phyloP scores from a whole-genome alignment of 37 sponge, comb jelly and placozoan genomes.

The Petrosia ficiformis region DNA sequence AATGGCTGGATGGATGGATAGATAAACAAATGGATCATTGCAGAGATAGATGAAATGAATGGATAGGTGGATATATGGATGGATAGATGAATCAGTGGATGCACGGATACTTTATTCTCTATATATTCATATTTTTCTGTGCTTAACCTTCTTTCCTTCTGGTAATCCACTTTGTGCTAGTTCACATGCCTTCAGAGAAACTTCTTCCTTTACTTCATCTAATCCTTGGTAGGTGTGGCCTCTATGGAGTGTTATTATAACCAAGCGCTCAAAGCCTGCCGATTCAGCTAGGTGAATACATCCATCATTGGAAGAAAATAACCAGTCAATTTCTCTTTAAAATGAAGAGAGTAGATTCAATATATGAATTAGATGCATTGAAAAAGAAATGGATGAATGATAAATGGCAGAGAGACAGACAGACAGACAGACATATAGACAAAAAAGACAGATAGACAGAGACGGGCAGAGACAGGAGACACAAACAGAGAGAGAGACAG shows the following conservation, averaged over 20 bases:
- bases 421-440: too few relatives aligned
- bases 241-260: slow-evolving; percentile 70
- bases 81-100: too few relatives aligned
- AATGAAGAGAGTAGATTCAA: not conserved
- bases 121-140: too few relatives aligned
- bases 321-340: slow-evolving; percentile 76
- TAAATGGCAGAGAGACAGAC: not conserved
- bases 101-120: too few relatives aligned
- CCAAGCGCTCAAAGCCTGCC: slow-evolving; percentile 68
- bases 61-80: too few relatives aligned
- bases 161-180: slow-evolving; percentile 38
- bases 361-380: not conserved
- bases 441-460: too few relatives aligned
- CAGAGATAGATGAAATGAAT: too few relatives aligned
- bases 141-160: slow-evolving; percentile 26
- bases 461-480: too few relatives aligned
- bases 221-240: slow-evolving; percentile 62
- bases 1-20: too few relatives aligned
- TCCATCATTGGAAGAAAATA: slow-evolving; percentile 67
- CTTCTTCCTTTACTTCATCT: slow-evolving; percentile 71
- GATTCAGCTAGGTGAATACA: slow-evolving; percentile 56
- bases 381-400: not conserved
- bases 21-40: too few relatives aligned
- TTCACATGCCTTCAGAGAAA: slow-evolving; percentile 55
- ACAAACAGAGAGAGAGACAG: too few relatives aligned